These are phyloP conservation scores for Drosophila cardini DNA, from an alignment of 1,140 invertebrate species.

Conservation along the genomic window DNA sequence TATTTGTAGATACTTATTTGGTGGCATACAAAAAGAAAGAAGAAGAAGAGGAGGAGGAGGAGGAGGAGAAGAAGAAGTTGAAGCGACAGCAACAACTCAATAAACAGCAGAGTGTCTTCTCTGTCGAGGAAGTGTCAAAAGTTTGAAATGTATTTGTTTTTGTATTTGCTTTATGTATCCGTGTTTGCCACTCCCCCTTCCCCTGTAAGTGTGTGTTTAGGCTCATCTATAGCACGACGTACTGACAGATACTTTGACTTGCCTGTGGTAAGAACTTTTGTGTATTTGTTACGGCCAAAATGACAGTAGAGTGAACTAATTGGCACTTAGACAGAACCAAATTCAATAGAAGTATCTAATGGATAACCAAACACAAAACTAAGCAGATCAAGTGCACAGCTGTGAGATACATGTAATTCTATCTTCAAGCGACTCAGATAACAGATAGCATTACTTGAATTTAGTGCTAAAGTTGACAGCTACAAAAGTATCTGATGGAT, in stretches of 20 bases:
- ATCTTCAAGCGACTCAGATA: neutral
- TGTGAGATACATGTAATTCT: constrained; percentile 5
- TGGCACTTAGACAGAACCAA: constrained; percentile 63
- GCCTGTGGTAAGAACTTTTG: constrained; percentile 60
- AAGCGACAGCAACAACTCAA: constrained; percentile 74
- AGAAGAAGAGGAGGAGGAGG: constrained; percentile 21
- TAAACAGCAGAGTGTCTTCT: constrained; percentile 63
- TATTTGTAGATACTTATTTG: constrained; percentile 82
- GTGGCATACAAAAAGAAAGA: constrained; percentile 55
- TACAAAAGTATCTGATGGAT: constrained; percentile 23
- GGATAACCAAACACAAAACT: constrained; percentile 60
- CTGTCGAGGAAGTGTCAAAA: constrained; percentile 75
- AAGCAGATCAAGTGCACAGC: constrained; percentile 34
- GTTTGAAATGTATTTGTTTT: constrained; percentile 70
- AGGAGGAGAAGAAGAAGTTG: constrained; percentile 24
- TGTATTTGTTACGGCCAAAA: constrained; percentile 65
- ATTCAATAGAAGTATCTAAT: constrained; percentile 60
- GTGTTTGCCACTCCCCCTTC: neutral
- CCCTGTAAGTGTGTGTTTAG: constrained; percentile 26
- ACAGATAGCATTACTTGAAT: neutral
- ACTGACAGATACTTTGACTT: constrained; percentile 45
- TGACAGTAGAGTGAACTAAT: constrained; percentile 78
- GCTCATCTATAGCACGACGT: constrained; percentile 36
- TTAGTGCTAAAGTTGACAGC: neutral
- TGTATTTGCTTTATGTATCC: constrained; percentile 40